These are phyloP conservation scores for Metalampra italica DNA, from an alignment of 2,888 invertebrate genomes.

Conservation along the genomic window DNA sequence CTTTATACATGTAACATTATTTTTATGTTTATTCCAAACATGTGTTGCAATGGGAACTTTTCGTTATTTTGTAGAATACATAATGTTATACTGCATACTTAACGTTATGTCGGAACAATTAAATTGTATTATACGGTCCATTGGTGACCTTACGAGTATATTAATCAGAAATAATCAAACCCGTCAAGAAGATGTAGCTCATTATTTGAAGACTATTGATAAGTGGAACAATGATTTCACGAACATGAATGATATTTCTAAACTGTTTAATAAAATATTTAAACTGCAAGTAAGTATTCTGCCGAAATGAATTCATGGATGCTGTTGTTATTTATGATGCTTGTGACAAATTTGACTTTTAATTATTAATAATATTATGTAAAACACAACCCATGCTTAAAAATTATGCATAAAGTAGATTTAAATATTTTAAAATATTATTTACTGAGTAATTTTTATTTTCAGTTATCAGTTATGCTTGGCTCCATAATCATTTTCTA, in stretches of 20 bases:
- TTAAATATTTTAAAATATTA: too few species aligned
- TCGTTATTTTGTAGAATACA: constrained; percentile 3
- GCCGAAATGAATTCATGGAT: too few species aligned
- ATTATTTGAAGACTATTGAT: background rate
- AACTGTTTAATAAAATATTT: constrained; percentile 27
- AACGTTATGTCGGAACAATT: constrained; percentile 29
- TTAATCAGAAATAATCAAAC: constrained; percentile 8
- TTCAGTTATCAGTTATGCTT: constrained; percentile 32
- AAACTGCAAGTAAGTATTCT: constrained; percentile 25
- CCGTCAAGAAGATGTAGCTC: background rate
- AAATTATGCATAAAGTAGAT: background rate
- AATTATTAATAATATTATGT: too few species aligned
- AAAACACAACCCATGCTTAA: too few species aligned
- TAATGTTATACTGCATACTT: constrained; percentile 22
- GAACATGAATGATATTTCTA: constrained; percentile 23
- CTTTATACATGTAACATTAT: background rate
- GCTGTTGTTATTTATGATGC: too few species aligned
- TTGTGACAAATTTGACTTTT: too few species aligned
- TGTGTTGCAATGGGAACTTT: constrained; percentile 11
- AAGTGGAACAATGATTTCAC: constrained; percentile 17
- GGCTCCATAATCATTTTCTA: constrained; percentile 22
- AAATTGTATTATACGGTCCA: constrained; percentile 18
- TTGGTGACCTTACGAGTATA: constrained; percentile 17
- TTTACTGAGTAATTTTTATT: constrained; percentile 6
- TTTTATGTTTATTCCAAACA: background rate